Evolutionary conservation across 1,140 invertebrate species (phyloP).

Genomic region (Apis cerana): DNA sequence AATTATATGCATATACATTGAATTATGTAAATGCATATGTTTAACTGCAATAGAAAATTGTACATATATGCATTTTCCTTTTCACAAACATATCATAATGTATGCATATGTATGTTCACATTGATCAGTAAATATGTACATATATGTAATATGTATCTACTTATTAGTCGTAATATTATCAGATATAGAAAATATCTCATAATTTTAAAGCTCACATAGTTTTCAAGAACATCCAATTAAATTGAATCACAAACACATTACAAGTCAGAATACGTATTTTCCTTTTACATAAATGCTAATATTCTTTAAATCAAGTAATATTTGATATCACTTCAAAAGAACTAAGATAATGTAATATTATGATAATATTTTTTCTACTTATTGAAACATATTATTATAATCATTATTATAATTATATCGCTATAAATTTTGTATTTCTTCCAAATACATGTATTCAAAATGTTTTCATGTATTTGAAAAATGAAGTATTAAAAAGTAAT

Average conservation of each 20-base stretch:
- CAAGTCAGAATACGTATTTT: slow-evolving; percentile 12
- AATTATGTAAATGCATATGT: slow-evolving; percentile 39
- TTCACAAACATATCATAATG: slow-evolving; percentile 16
- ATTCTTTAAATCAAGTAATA: slow-evolving; percentile 22
- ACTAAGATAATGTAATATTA: slow-evolving; percentile 16
- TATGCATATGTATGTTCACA: slow-evolving; percentile 24
- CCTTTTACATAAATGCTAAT: slow-evolving; percentile 16
- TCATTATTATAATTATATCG: neutral
- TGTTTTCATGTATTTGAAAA: slow-evolving; percentile 40
- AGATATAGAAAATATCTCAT: slow-evolving; percentile 14
- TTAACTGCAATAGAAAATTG: slow-evolving; percentile 24
- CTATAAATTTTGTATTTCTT: slow-evolving; percentile 32
- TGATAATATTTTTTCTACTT: neutral
- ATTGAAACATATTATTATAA: slow-evolving; percentile 36
- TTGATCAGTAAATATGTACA: slow-evolving; percentile 49
- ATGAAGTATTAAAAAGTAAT: slow-evolving; percentile 31
- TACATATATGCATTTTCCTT: slow-evolving; percentile 44
- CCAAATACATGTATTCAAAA: slow-evolving; percentile 37
- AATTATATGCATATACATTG: slow-evolving; percentile 37
- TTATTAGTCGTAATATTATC: slow-evolving; percentile 23
- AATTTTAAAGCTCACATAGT: slow-evolving; percentile 21
- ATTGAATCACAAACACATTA: slow-evolving; percentile 41
- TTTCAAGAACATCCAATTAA: slow-evolving; percentile 25
- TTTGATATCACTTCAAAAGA: slow-evolving; percentile 11
- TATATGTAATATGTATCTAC: slow-evolving; percentile 1